Percentiles rank a stretch among this genome's conserved stretches.
Conservation (phyloP, 2,888 invertebrate species). For the Lomographa bimaculata region DNA sequence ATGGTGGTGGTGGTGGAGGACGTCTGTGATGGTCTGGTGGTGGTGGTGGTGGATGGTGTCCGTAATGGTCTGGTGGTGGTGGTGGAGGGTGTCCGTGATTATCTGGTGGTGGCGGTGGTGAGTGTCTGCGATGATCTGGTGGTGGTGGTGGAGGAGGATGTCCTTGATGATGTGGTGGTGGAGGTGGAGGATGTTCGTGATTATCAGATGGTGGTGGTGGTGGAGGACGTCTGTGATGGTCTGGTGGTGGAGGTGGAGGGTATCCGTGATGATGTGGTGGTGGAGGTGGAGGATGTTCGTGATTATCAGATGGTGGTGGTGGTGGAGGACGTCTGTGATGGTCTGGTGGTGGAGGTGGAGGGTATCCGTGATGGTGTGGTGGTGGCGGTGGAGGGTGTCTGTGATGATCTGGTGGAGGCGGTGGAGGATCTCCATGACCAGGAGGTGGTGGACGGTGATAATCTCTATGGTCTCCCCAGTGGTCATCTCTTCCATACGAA, state of each 20-base stretch:
- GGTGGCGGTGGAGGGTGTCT: conserved; percentile 25
- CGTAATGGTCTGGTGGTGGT: conserved; percentile 23
- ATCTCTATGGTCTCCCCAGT: conserved; percentile 13
- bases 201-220: conserved; percentile 8
- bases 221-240: conserved; percentile 13
- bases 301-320: conserved; percentile 16
- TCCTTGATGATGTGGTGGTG: conserved; percentile 16
- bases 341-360: conserved; percentile 20
- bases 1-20: conserved; percentile 14
- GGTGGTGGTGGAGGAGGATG: conserved; percentile 16
- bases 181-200: conserved; percentile 9
- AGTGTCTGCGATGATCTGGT: conserved; percentile 3
- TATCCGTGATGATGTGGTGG: conserved; percentile 20
- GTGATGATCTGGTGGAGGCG: conserved; percentile 18
- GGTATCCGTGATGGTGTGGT: conserved; percentile 13
- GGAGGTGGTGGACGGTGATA: conserved; percentile 25
- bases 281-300: conserved; percentile 14
- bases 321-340: conserved; percentile 22
- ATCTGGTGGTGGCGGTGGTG: conserved; percentile 12
- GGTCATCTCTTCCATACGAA: conserved; percentile 7
- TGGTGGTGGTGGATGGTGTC: background rate
- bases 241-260: conserved; percentile 23
- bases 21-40: conserved; percentile 12
- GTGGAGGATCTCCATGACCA: conserved; percentile 10
- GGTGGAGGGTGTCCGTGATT: too few species aligned